Evolutionary conservation across 2,888 invertebrate species (phyloP), one percentile per base, ranked within the genome.

Genomic region (Pimpla rufipes): DNA sequence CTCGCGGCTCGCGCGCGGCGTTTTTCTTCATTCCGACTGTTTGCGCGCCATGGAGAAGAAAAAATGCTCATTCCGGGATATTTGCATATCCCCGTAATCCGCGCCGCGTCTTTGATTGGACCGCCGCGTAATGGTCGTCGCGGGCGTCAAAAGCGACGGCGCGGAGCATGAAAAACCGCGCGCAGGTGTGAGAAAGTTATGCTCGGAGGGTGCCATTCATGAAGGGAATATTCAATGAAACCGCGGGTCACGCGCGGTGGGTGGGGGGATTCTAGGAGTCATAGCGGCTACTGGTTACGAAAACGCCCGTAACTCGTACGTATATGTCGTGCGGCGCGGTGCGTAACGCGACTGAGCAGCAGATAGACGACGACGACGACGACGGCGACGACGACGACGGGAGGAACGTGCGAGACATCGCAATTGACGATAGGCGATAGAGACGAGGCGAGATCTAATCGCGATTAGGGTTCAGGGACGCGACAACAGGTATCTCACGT

Each of bases 161-260:
- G 11, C n/a, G 0, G 29, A 0, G 40, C 37, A 23, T n/a, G 57
- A 71, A 55, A 40, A 23, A 13, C 40, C 55, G 29, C 29, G 29
- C 11, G 55, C 57, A 74, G 59, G 42, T 80, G 62, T 66, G 76
- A 79, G 67, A 75, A 74, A 35, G 59, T 66, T 59, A 64, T 78
- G 67, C 78, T 55, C 71, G 64, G 64, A 5, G 29, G 29, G 29
- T 71, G 35, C 75, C 74, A 83, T 83, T 90, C 90, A 90, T 90
- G 90, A 89, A 90, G 89, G 88, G 91, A 91, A 91, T 91, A 90
- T 90, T 89, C 89, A 90, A 91, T 91, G 90, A 89, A 77, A 88
- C 5, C 29, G 29, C 86, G 85, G 85, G 83, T 55, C 64, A 37
- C 47, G 47, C 85, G 81, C 86, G 88, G 84, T 79, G 55, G 4